A percentile compares a stretch with the other conserved stretches of the same genome.
Evolutionary conservation across 2,113 vertebrate species (phyloP).

Genomic region (Mastomys natalensis): DNA sequence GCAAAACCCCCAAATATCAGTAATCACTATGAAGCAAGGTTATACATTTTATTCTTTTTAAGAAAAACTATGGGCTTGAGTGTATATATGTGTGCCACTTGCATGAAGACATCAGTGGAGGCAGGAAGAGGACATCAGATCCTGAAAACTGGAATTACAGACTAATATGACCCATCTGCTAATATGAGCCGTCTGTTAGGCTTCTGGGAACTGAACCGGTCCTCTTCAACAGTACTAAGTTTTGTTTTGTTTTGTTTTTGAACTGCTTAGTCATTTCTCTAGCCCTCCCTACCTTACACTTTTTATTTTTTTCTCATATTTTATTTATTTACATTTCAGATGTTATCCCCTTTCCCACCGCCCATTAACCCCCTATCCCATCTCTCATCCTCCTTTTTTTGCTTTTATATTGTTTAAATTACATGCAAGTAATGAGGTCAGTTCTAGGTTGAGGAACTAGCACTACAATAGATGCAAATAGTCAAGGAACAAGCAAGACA

Average conservation of each 20-base stretch:
- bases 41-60: not conserved
- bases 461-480: too few species aligned
- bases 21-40: not conserved
- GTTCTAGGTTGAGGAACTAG: too few species aligned
- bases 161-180: not conserved
- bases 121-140: not conserved
- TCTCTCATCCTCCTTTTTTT: too few species aligned
- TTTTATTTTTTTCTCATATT: too few species aligned
- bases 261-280: not conserved
- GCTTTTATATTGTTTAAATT: too few species aligned
- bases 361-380: too few species aligned
- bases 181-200: not conserved
- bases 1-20: not conserved
- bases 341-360: too few species aligned
- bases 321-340: too few species aligned
- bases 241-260: not conserved
- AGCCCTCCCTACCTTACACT: too few species aligned
- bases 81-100: not conserved
- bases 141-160: not conserved
- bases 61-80: too few species aligned
- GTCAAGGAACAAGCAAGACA: too few species aligned
- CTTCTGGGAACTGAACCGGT: not conserved
- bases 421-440: too few species aligned
- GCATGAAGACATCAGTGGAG: not conserved
- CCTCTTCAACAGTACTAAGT: not conserved